A percentile compares a stretch with the other conserved stretches of the same genome.
Conservation (phyloP, 2,113 vertebrate genomes). For the Nerophis ophidion region DNA sequence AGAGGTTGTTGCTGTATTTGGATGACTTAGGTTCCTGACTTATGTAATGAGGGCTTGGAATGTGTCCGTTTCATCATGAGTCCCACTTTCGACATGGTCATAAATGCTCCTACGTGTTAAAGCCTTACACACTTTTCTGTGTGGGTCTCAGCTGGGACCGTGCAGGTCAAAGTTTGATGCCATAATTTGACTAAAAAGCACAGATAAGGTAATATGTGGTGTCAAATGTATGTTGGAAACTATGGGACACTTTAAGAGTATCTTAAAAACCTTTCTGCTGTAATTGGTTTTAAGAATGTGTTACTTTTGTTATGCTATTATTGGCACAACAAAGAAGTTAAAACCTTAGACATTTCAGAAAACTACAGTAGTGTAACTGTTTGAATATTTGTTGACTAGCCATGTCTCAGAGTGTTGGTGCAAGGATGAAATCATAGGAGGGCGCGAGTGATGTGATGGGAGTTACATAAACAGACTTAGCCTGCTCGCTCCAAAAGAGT, state of each 20-base stretch:
- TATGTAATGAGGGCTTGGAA: background rate
- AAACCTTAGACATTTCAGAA: background rate
- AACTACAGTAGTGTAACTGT: background rate
- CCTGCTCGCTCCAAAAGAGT: no score
- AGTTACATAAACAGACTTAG: no score
- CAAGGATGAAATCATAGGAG: no score
- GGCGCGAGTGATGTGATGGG: no score
- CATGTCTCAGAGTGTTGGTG: no score
- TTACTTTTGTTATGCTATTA: constrained; percentile 25
- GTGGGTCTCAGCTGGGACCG: constrained; percentile 14
- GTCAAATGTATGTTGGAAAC: constrained; percentile 19
- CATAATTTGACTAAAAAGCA: constrained; percentile 30
- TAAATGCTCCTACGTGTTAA: constrained; percentile 9
- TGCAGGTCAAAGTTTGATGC: constrained; percentile 17
- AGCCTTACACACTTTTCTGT: constrained; percentile 12
- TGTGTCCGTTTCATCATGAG: background rate
- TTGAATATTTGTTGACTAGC: background rate
- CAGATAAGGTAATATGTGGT: constrained; percentile 17
- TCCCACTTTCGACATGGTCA: background rate
- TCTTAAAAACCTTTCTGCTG: constrained; percentile 20
- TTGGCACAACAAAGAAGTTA: constrained; percentile 14
- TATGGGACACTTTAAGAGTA: constrained; percentile 35
- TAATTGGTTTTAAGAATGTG: constrained; percentile 26
- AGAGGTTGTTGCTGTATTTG: constrained; percentile 15
- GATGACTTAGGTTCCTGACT: constrained; percentile 13